A percentile compares a stretch with the other conserved stretches of the same genome.
phyloP scores from a whole-genome alignment of 37 sponge, comb jelly and placozoan species.

The Haliclona indistincta region DNA sequence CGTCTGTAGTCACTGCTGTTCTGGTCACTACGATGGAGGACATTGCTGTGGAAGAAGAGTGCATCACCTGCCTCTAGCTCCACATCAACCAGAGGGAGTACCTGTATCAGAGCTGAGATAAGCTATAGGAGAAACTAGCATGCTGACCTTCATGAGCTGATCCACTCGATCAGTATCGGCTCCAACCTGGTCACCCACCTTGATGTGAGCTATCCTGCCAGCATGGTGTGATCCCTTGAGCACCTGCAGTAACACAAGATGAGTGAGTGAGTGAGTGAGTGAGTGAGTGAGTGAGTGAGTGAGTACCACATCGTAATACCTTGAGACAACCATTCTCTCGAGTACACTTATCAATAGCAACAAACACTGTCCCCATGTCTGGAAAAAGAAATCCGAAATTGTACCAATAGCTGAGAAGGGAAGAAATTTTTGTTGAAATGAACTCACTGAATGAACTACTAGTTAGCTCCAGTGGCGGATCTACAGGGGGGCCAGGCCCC shows the following conservation, averaged over 20 bases:
- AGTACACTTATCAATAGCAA: conserved; percentile 87
- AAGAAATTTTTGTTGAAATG: no score
- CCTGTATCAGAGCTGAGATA: conserved; percentile 7
- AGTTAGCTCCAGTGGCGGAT: no score
- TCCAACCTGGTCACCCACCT: conserved; percentile 82
- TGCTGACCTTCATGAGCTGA: conserved; percentile 47
- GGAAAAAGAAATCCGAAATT: conserved; percentile 89
- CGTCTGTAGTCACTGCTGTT: conserved; percentile 80
- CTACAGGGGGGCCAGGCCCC: no score
- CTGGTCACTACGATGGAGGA: conserved; percentile 82
- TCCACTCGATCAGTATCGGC: conserved; percentile 84
- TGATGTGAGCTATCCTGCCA: conserved; percentile 79
- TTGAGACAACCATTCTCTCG: conserved; percentile 92
- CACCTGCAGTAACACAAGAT: conserved; percentile 40
- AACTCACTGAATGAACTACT: no score
- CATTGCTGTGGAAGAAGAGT: conserved; percentile 86
- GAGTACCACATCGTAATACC: conserved; percentile 31
- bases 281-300: background rate
- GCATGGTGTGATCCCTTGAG: conserved; percentile 75
- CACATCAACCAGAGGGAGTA: conserved; percentile 61
- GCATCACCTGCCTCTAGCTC: conserved; percentile 81
- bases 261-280: background rate
- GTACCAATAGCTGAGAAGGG: conserved; percentile 81
- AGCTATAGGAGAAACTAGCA: background rate
- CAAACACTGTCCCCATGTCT: conserved; percentile 85